phyloP scores from a whole-genome alignment of 2,113 vertebrate species.

The Morphnarchus princeps region DNA sequence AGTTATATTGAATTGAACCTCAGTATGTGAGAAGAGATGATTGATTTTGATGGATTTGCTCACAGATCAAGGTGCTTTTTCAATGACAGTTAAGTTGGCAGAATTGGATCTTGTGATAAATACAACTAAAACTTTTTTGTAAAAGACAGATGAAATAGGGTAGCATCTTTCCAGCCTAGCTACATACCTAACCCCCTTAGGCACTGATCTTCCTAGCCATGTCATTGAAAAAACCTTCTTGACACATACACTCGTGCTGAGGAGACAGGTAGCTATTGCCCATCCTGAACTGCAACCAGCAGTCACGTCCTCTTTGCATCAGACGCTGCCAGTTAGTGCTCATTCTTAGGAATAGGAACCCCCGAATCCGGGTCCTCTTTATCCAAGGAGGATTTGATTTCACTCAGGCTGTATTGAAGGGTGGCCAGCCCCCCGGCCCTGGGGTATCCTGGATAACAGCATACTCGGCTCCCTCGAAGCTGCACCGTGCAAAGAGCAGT shows the following conservation, averaged over 20 bases:
- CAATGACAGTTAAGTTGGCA: not conserved
- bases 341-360: not conserved
- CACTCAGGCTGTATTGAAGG: accelerated
- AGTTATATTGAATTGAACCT: not conserved
- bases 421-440: not conserved
- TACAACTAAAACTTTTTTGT: not conserved
- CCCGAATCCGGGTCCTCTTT: not conserved
- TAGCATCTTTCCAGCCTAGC: not conserved
- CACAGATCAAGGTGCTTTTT: not conserved
- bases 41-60: not conserved
- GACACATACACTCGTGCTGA: not conserved
- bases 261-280: not conserved
- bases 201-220: not conserved
- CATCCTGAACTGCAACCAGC: not conserved
- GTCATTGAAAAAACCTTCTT: not conserved
- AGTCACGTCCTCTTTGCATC: not conserved
- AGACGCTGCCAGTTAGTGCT: not conserved
- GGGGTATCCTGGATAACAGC: not conserved
- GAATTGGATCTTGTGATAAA: not conserved
- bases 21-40: not conserved
- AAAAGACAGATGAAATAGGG: not conserved
- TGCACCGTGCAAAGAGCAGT: not conserved
- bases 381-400: not conserved
- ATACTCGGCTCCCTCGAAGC: accelerated
- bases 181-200: not conserved